Base-by-base conservation (phyloP, 2,113 vertebrate species). In the Turdus rufiventris region DNA sequence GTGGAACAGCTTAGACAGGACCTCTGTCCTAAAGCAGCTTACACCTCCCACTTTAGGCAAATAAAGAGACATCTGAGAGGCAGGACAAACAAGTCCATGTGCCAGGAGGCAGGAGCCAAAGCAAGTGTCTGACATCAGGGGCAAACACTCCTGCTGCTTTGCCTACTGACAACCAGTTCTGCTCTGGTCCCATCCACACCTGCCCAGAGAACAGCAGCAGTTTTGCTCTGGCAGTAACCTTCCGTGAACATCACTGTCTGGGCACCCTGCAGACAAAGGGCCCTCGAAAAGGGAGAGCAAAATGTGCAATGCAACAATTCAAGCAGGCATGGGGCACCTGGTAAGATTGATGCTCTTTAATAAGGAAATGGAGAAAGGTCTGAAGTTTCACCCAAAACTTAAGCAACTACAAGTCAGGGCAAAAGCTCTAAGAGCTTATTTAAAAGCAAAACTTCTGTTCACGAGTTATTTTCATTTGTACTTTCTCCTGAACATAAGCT, bases 21-120 rank as follows among this genome's bases (percentile, higher is more conserved):
- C 88, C 82, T 90, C 66, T 5, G 2, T 85, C 58, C 75, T 65
- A 83, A 82, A 92, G 71, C 54, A 73, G 85, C 75, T 90, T 82
- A 75, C 12, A 85, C n/a, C 79, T 92, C 78, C 85, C 78, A 93
- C 78, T 79, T 60, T 85, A 72, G 67, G 75, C 66, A 92, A 92
- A 72, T 18, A 8, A 61, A 78, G 57, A 72, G 28, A 79, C 53
- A 90, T 93, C 48, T 5, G 2, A 94, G 50, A 89, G 42, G 56
- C 85, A 91, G 47, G 60, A 62, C 70, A 85, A 85, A 62, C n/a
- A n/a, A 53, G 60, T 10, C 33, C 8, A 1, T 33, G 34, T 0
- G 10, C 17, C 88, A 66, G 73, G 51, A 92, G 62, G 38, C 89
- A 58, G 67, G 34, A 94, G 50, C 19, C 89, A 47, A 25, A 51